phyloP scores from a whole-genome alignment of 2,113 vertebrate species.

The Solenodon paradoxus region DNA sequence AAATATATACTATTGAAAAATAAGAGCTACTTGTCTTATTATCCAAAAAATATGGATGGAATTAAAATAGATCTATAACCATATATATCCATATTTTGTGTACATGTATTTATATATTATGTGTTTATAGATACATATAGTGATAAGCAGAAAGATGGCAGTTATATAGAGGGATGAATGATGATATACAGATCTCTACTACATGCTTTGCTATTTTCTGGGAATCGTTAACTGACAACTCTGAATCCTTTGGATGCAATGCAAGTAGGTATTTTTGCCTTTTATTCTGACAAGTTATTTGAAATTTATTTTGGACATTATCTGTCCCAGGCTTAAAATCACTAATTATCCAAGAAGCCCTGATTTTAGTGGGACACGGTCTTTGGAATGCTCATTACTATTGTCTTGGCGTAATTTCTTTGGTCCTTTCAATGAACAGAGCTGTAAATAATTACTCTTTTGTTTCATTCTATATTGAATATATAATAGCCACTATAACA shows the following conservation, averaged over 20 bases:
- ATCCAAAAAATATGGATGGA: background rate
- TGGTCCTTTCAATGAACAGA: background rate
- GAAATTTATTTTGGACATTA: background rate
- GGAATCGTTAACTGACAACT: accelerated
- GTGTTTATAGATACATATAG: too few species aligned
- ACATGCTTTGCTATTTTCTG: background rate
- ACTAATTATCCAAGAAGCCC: background rate
- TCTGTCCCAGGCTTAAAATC: background rate
- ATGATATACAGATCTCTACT: background rate
- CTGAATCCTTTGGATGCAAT: background rate
- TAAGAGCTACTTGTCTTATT: background rate
- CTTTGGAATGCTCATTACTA: background rate
- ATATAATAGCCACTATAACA: background rate
- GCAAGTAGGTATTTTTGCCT: background rate
- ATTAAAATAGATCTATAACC: too few species aligned
- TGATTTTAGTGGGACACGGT: background rate
- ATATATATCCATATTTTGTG: too few species aligned
- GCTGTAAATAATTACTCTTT: background rate
- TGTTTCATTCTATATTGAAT: background rate
- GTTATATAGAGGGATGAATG: too few species aligned
- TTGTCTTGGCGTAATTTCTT: background rate
- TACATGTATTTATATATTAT: too few species aligned
- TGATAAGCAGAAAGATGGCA: too few species aligned
- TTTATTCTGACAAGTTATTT: background rate
- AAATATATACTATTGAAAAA: background rate